Evolutionary conservation across 1,140 invertebrate species (phyloP).

Genomic region (Paracyclopina nana): DNA sequence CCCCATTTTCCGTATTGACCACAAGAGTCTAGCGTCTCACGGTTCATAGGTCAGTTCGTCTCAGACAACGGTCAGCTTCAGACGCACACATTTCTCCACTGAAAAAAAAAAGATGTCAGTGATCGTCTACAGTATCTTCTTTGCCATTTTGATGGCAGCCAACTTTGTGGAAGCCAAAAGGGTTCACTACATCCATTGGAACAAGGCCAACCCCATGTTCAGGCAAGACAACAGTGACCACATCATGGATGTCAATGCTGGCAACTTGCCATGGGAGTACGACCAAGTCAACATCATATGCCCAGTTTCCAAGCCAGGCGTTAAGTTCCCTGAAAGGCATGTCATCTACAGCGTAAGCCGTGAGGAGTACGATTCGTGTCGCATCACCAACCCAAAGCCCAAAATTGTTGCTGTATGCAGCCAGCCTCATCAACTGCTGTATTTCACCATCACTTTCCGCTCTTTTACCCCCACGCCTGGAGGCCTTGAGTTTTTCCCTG

Average conservation of each 20-base stretch:
- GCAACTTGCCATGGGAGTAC: conserved; percentile 75
- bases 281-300: conserved; percentile 91
- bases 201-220: conserved; percentile 48
- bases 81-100: too few species aligned
- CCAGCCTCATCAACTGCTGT: conserved; percentile 72
- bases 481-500: conserved; percentile 76
- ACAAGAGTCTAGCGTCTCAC: too few species aligned
- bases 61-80: too few species aligned
- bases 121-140: too few species aligned
- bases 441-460: conserved; percentile 87
- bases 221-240: conserved; percentile 92
- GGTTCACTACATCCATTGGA: conserved; percentile 7
- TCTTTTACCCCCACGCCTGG: conserved; percentile 86
- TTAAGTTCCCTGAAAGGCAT: conserved; percentile 22
- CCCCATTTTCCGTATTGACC: too few species aligned
- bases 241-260: conserved; percentile 86
- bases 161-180: neutral
- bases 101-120: too few species aligned
- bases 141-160: too few species aligned
- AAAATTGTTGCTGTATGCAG: conserved; percentile 84
- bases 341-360: conserved; percentile 40
- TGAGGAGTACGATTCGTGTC: conserved; percentile 84
- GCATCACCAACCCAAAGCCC: conserved; percentile 79
- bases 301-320: conserved; percentile 66
- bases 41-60: too few species aligned